Conservation (phyloP, 2,113 vertebrate genomes). For the Taxidea taxus region DNA sequence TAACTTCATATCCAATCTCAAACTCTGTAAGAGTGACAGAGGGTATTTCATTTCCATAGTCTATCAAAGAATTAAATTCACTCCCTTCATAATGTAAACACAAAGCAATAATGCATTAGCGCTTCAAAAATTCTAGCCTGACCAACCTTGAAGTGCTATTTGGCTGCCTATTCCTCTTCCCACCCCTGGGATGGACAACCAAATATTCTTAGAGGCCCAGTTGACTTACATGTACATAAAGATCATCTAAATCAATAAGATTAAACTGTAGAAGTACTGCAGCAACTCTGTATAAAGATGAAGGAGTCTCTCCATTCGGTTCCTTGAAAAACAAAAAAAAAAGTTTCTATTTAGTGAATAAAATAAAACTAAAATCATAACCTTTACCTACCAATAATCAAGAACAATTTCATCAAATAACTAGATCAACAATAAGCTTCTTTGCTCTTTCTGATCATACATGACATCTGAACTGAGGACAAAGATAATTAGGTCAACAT, state of each 20-base stretch:
- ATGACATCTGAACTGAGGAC: constrained; percentile 20
- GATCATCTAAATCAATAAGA: constrained; percentile 97
- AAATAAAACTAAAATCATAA: constrained; percentile 11
- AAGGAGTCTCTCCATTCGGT: constrained; percentile 96
- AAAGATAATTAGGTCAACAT: background rate
- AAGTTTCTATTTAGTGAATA: constrained; percentile 23
- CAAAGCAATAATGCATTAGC: constrained; percentile 7
- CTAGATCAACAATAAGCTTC: constrained; percentile 31
- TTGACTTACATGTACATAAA: constrained; percentile 96
- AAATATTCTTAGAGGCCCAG: constrained; percentile 43
- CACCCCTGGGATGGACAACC: background rate
- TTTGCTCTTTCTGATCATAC: constrained; percentile 23
- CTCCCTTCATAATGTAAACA: constrained; percentile 38
- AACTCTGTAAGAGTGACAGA: background rate
- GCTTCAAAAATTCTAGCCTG: constrained; percentile 39
- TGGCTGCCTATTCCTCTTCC: constrained; percentile 6
- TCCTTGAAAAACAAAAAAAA: constrained; percentile 84
- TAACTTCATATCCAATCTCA: constrained; percentile 9
- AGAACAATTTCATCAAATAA: constrained; percentile 46
- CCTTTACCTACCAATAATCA: constrained; percentile 25
- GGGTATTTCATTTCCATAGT: background rate
- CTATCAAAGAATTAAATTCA: constrained; percentile 6
- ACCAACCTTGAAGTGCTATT: background rate
- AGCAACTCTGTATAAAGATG: constrained; percentile 96
- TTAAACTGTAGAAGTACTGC: constrained; percentile 96